Base-by-base conservation (phyloP, 2,888 invertebrate genomes). In the Mongoloraphidia duomilia region DNA sequence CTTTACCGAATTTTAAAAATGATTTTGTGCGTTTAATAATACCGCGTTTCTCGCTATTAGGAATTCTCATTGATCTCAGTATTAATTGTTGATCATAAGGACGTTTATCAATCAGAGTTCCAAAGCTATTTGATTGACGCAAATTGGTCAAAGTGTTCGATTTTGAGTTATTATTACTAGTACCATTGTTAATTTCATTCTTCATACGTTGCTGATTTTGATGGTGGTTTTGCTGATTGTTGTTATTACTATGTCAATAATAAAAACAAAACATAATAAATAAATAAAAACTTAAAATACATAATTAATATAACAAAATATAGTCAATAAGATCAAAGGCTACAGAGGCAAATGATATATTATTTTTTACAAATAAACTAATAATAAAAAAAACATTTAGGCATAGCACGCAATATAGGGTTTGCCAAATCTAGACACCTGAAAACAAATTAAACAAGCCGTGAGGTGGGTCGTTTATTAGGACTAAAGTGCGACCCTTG, bases 21-120 rank as follows among this genome's bases (percentile, higher is more conserved):
- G 87, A 87, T 63, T 88, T 89, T 0, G 87, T 88, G 43, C 89
- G 71, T 60, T 89, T 89, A 0, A 89, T 79, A 50, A 81, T 76
- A 0, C 79, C 76, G 54, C 78, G 80, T 59, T 75, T 69, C 61
- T 78, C 77, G 63, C 73, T 69, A 47, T 70, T 71, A n/a, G 66
- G 61, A 66, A 68, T 76, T 60, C 54, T 62, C 50, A 46, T 61
- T 54, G 66, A 72, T 53, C 69, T 67, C 37, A 73, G 56, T 62
- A 72, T 67, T 41, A 72, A 55, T 57, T 76, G 75, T 58, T 75
- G 73, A 57, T 75, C 78, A 34, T 74, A 78, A 59, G 61, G 65
- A 50, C 59, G 63, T 53, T 60, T 64, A 53, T 59, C 69, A 52
- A 61, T 62, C 56, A 68, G 53, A 52, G 66, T 67, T 9, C 65